These are phyloP conservation scores for Mechanitis mazaeus DNA, from an alignment of 2,888 invertebrate species.

Conservation along the genomic window DNA sequence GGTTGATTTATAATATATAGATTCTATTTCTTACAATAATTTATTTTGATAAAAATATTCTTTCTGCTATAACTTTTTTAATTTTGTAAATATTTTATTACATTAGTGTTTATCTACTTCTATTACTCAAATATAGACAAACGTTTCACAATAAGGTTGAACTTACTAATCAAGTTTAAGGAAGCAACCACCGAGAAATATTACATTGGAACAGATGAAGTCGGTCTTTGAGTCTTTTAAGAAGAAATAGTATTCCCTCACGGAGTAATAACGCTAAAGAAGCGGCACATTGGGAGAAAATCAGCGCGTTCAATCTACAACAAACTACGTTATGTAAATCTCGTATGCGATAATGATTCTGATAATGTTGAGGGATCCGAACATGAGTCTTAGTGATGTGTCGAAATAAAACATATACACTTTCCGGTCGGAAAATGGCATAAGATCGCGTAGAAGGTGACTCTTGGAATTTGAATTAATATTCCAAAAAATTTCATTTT, in stretches of 20 bases:
- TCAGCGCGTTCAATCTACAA: constrained; percentile 40
- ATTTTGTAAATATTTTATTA: background rate
- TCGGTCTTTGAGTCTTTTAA: constrained; percentile 26
- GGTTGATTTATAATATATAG: too few relatives aligned
- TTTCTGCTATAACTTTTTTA: background rate
- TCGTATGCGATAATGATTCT: constrained; percentile 28
- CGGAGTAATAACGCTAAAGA: constrained; percentile 35
- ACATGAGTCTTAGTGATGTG: constrained; percentile 17
- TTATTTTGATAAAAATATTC: background rate
- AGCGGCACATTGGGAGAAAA: constrained; percentile 36
- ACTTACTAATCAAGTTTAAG: background rate
- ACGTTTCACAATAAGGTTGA: background rate
- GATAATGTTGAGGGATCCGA: constrained; percentile 25
- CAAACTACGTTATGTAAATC: constrained; percentile 36
- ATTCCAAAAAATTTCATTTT: too few relatives aligned
- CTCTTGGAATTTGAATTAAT: too few relatives aligned
- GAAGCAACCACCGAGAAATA: constrained; percentile 16
- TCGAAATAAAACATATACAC: too few relatives aligned
- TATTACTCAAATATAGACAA: background rate
- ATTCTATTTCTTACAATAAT: too few relatives aligned
- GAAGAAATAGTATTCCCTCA: constrained; percentile 27
- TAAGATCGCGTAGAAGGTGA: too few relatives aligned
- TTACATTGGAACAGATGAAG: constrained; percentile 11
- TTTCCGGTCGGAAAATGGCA: too few relatives aligned
- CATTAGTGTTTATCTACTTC: background rate